phyloP scores from a whole-genome alignment of 2,113 vertebrate genomes.

The Acanthisitta chloris region DNA sequence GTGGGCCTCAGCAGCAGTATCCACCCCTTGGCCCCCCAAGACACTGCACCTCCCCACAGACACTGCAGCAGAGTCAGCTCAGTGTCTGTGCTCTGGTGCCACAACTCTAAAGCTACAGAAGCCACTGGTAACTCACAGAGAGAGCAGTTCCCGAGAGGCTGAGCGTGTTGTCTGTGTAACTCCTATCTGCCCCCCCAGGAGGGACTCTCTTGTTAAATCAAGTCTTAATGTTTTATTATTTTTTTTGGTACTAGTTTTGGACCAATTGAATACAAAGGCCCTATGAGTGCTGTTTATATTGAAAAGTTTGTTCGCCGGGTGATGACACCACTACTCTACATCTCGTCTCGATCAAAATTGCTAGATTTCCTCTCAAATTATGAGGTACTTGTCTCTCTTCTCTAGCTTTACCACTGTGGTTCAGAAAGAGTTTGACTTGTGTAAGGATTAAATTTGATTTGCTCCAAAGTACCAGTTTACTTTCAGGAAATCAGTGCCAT shows the following conservation, averaged over 20 bases:
- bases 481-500: conserved; percentile 19
- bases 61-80: neutral
- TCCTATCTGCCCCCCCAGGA: neutral
- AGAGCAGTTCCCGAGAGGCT: neutral
- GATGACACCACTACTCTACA: conserved; percentile 91
- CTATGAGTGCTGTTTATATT: conserved; percentile 89
- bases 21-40: neutral
- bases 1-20: neutral
- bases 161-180: conserved; percentile 5
- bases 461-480: neutral
- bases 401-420: conserved; percentile 50
- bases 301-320: conserved; percentile 92
- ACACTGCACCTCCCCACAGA: neutral
- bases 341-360: conserved; percentile 85
- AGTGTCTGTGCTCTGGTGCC: neutral
- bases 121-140: neutral
- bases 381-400: conserved; percentile 82
- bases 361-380: conserved; percentile 89
- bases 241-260: conserved; percentile 87
- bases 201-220: conserved; percentile 18
- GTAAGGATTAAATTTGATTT: conserved; percentile 16
- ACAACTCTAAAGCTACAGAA: neutral
- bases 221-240: conserved; percentile 66
- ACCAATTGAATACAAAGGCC: conserved; percentile 95
- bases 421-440: conserved; percentile 41